These are phyloP conservation scores for Musca domestica DNA, from an alignment of 1,140 invertebrate species.

Conservation along the genomic window DNA sequence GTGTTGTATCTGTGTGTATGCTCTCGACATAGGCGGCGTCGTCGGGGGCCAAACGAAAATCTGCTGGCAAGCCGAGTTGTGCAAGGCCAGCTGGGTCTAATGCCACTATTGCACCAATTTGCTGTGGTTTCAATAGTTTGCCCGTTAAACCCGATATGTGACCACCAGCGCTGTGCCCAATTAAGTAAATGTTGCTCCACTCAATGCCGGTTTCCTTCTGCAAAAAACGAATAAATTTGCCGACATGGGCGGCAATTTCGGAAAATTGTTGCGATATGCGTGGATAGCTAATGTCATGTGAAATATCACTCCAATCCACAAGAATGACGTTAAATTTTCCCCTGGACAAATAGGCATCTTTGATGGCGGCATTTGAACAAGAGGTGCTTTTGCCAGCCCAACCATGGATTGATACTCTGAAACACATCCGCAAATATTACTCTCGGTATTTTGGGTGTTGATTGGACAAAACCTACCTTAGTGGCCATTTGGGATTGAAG, in stretches of 20 bases:
- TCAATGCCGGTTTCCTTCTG: constrained; percentile 53
- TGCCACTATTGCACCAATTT: constrained; percentile 51
- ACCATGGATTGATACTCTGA: constrained; percentile 43
- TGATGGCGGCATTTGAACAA: constrained; percentile 48
- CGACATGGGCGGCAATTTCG: constrained; percentile 38
- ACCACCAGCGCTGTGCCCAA: constrained; percentile 58
- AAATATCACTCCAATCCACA: constrained; percentile 59
- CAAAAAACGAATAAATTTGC: constrained; percentile 41
- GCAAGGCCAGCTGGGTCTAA: constrained; percentile 59
- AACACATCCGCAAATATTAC: background rate
- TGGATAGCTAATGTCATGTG: constrained; percentile 42
- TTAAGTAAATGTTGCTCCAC: constrained; percentile 47
- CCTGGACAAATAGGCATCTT: constrained; percentile 45
- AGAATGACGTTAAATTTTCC: constrained; percentile 61
- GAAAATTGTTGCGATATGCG: constrained; percentile 39
- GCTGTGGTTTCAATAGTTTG: constrained; percentile 37
- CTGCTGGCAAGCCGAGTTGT: constrained; percentile 42
- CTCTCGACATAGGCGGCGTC: constrained; percentile 72
- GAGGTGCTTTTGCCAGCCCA: constrained; percentile 39
- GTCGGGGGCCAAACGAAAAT: constrained; percentile 56
- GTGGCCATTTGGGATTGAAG: constrained; percentile 51
- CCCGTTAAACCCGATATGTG: constrained; percentile 56
- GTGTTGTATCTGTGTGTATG: constrained; percentile 69
- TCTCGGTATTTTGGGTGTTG: background rate
- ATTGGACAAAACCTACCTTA: constrained; percentile 34